Evolutionary conservation across 2,113 vertebrate genomes (phyloP), one percentile per base, ranked within the genome.

Genomic region (Ctenomys sociabilis): DNA sequence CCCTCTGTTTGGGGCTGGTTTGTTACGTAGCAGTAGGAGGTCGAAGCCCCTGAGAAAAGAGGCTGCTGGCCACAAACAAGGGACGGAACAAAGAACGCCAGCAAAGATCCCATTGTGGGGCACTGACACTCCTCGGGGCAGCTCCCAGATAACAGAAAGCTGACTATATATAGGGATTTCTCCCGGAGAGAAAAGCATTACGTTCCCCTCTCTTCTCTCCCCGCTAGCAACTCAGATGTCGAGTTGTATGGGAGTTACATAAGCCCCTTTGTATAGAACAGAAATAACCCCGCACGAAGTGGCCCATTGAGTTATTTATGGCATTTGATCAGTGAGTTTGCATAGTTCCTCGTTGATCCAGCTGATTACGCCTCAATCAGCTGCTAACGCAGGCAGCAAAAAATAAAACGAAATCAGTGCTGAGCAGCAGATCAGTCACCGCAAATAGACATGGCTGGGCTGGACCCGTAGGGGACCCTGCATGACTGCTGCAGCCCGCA

Each of bases 291-390:
- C 30, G 5, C 83, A 78, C 30, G 14, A 90, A 94, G 95, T 94
- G 97, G 95, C 96, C 96, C 70, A 85, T 88, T 85, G 96, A 94
- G 97, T 93, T 97, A 97, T 96, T 97, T 96, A 89, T 89, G 93
- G 97, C 87, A n/a, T 87, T 94, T 93, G 96, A 88, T 92, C 95
- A 95, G 92, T 84, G 94, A 90, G 96, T 97, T 92, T 94, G 95
- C 95, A 96, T 68, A 90, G 91, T 95, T 92, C 95, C 49, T 59
- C 85, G 81, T 93, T 49, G 86, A 93, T 93, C 90, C 91, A 68
- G 88, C 75, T 95, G 92, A 97, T 91, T 66, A 85, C 49, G 77
- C 78, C 85, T 73, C 90, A 81, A 68, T 92, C 96, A 96, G 95
- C 91, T 93, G 96, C 89, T 90, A 72, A 88, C 68, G 7, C 77